A percentile compares a stretch with the other conserved stretches of the same genome.
Evolutionary conservation across 2,113 vertebrate species (phyloP).

Genomic region (Cathartes aura): DNA sequence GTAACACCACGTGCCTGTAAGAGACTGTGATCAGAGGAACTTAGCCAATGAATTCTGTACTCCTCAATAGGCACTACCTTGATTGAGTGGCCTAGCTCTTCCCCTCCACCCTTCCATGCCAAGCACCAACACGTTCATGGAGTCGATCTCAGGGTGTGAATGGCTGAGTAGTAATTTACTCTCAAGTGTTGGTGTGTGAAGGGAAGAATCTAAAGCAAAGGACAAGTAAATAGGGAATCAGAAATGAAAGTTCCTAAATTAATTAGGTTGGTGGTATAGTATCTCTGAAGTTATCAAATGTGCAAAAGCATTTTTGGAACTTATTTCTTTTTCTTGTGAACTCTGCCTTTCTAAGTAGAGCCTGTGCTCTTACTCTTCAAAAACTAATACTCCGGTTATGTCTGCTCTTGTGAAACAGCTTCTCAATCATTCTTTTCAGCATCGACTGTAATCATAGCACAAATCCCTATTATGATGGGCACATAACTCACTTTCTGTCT

Average conservation of each 20-base stretch:
- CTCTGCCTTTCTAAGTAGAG: background rate
- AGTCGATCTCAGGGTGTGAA: background rate
- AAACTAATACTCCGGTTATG: background rate
- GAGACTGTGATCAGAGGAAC: background rate
- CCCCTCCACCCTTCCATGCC: background rate
- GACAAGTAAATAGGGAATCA: background rate
- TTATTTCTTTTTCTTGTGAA: background rate
- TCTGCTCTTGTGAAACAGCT: conserved; percentile 3
- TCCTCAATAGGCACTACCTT: background rate
- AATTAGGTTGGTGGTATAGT: background rate
- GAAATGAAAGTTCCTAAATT: background rate
- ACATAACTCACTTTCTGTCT: background rate
- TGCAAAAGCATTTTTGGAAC: background rate
- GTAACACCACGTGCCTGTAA: background rate
- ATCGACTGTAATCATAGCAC: background rate
- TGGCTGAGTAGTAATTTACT: background rate
- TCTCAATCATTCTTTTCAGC: conserved; percentile 10
- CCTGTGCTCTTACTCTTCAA: background rate
- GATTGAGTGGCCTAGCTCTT: background rate
- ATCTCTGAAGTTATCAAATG: background rate
- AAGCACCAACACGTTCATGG: background rate
- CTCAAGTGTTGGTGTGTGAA: background rate
- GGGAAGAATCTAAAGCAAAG: background rate
- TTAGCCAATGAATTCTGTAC: background rate
- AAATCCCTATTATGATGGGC: conserved; percentile 22